phyloP scores from a whole-genome alignment of 2,797 vertebrate species.

The Alauda arvensis region DNA sequence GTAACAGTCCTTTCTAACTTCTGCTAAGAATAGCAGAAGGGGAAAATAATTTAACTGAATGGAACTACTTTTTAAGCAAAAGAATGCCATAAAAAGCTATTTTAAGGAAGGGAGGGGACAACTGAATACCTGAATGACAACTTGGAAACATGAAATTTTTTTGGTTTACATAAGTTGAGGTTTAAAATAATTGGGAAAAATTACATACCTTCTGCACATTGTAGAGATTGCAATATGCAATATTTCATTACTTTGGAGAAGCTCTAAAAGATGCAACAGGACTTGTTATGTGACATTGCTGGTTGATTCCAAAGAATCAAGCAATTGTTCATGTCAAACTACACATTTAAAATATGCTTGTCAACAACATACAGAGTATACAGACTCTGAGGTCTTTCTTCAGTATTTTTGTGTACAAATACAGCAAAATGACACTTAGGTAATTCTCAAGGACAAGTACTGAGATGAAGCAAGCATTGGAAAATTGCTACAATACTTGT shows the following conservation, averaged over 20 bases:
- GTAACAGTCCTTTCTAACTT: neutral
- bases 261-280: neutral
- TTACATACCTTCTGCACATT: accelerated
- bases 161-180: neutral
- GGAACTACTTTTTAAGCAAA: neutral
- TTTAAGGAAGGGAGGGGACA: neutral
- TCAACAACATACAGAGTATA: neutral
- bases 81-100: neutral
- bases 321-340: neutral
- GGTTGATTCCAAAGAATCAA: neutral
- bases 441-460: neutral
- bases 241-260: neutral
- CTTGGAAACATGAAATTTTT: neutral
- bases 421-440: neutral
- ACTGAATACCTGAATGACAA: neutral
- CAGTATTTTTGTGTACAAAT: neutral
- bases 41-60: neutral
- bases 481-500: neutral
- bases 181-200: neutral
- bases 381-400: neutral
- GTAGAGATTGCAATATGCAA: neutral
- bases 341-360: neutral
- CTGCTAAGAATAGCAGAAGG: neutral
- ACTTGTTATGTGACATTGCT: neutral
- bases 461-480: neutral